phyloP scores from a whole-genome alignment of 2,888 invertebrate genomes.

The Drosophila meridiana region DNA sequence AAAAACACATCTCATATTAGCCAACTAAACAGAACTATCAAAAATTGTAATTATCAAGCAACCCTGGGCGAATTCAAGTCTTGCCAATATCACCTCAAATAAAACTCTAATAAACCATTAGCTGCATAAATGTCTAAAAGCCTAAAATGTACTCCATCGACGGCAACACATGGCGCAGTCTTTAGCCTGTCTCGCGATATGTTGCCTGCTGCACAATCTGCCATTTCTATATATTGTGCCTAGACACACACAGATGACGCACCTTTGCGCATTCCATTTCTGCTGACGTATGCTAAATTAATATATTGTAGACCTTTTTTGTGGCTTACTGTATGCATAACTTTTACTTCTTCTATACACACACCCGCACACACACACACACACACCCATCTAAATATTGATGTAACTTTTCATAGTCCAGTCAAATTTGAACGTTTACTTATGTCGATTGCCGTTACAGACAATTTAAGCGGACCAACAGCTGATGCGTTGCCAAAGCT shows the following conservation, averaged over 20 bases:
- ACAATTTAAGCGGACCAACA: conserved; percentile 10
- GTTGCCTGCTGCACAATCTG: neutral
- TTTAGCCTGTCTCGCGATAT: neutral
- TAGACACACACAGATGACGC: conserved; percentile 12
- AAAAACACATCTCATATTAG: neutral
- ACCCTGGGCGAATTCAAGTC: neutral
- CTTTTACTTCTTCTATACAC: too few species aligned
- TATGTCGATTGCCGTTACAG: conserved; percentile 6
- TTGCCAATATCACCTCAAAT: neutral
- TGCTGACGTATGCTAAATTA: conserved; percentile 12
- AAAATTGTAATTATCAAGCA: neutral
- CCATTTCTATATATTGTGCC: neutral
- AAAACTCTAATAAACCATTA: neutral
- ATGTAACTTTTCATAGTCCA: conserved; percentile 2
- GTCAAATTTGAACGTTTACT: conserved; percentile 2
- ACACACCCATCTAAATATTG: neutral
- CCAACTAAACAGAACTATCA: neutral
- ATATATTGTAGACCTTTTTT: conserved; percentile 8
- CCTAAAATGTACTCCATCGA: neutral
- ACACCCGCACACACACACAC: neutral
- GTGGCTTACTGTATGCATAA: conserved; percentile 3
- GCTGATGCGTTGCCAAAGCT: conserved; percentile 12
- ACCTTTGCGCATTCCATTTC: conserved; percentile 9
- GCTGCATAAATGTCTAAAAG: neutral
- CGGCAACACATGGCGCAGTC: neutral